A percentile compares a stretch with the other conserved stretches of the same genome.
phyloP scores from a whole-genome alignment of 2,797 vertebrate species.

The Pseudotriccus pelzelni region DNA sequence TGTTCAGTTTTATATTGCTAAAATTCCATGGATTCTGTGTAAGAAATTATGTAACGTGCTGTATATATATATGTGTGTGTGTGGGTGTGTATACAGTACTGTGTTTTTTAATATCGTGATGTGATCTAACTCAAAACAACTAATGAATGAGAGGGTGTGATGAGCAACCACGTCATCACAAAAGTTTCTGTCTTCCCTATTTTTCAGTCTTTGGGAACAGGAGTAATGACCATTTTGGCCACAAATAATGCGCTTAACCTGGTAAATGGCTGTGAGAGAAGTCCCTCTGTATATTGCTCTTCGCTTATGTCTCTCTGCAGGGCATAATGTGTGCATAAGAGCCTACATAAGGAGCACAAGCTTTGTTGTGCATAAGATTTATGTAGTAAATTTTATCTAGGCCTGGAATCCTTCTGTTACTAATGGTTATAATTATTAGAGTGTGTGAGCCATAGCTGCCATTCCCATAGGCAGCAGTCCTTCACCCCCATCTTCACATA shows the following conservation, averaged over 20 bases:
- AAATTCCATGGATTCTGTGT: neutral
- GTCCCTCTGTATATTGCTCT: neutral
- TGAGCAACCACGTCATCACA: neutral
- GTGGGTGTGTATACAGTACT: neutral
- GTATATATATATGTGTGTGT: neutral
- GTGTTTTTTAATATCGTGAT: neutral
- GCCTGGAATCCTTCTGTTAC: neutral
- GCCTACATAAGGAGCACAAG: neutral
- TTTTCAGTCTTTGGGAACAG: neutral
- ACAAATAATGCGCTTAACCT: neutral
- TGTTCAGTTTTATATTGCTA: neutral
- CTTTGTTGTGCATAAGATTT: neutral
- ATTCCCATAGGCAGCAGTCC: neutral
- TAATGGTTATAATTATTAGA: neutral
- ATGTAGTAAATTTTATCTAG: neutral
- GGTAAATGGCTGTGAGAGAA: neutral
- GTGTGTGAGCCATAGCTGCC: neutral
- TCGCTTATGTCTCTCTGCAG: neutral
- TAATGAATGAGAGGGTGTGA: accelerated
- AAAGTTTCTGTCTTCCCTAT: neutral
- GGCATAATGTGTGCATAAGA: neutral
- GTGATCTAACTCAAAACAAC: neutral
- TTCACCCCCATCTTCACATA: neutral
- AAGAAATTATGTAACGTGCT: neutral
- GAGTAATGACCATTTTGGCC: neutral